These are phyloP conservation scores for Acheta domesticus DNA, from an alignment of 2,888 invertebrate genomes.

Conservation along the genomic window DNA sequence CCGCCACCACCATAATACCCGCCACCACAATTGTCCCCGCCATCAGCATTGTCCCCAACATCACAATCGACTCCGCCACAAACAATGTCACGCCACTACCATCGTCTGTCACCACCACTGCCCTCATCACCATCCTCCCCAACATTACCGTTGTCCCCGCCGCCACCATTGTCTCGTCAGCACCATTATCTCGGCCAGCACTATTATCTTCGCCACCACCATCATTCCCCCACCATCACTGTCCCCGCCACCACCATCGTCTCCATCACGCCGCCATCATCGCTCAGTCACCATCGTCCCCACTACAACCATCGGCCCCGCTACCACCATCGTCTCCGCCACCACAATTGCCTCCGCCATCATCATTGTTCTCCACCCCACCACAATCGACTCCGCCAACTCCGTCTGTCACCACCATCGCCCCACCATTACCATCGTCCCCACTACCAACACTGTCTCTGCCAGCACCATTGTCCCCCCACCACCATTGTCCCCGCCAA, in stretches of 20 bases:
- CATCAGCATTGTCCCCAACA: too few relatives aligned
- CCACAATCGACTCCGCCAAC: not conserved
- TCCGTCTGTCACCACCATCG: not conserved
- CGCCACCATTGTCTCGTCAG: too few relatives aligned
- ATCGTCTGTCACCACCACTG: too few relatives aligned
- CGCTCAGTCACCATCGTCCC: not conserved
- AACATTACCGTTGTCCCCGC: not conserved
- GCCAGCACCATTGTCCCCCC: not conserved
- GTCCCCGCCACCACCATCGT: too few relatives aligned
- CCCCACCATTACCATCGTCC: not conserved
- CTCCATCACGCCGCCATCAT: not conserved
- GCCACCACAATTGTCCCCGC: too few relatives aligned
- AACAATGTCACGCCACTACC: not conserved
- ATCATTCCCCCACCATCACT: not conserved
- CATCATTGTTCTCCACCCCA: not conserved
- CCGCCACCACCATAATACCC: too few relatives aligned
- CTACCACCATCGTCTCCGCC: not conserved
- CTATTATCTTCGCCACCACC: too few relatives aligned
- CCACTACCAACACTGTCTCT: not conserved
- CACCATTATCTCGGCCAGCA: too few relatives aligned
- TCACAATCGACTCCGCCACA: constrained; percentile 18
- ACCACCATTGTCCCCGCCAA: too few relatives aligned
- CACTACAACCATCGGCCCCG: too few relatives aligned
- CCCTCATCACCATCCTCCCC: not conserved
- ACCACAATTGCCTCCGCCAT: too few relatives aligned